phyloP scores from a whole-genome alignment of 2,888 invertebrate genomes.

The Anagyrus pseudococci region DNA sequence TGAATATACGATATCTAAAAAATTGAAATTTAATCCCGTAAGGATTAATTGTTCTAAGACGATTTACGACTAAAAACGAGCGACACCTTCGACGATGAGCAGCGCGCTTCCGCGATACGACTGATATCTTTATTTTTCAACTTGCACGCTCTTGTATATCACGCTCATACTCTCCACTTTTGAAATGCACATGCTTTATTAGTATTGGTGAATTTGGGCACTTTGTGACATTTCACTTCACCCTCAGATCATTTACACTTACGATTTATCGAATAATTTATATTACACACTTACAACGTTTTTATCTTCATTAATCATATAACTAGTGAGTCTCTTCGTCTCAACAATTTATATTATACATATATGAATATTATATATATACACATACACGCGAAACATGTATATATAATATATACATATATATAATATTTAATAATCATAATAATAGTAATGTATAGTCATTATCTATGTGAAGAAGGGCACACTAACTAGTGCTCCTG shows the following conservation, averaged over 20 bases:
- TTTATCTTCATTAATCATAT: conserved; percentile 39
- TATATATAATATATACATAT: conserved; percentile 43
- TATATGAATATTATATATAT: conserved; percentile 44
- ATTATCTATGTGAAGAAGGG: conserved; percentile 28
- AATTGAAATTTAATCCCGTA: too few species aligned
- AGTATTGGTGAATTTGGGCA: conserved; percentile 55
- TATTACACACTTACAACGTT: conserved; percentile 52
- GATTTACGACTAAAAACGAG: too few species aligned
- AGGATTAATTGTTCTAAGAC: too few species aligned
- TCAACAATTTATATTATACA: conserved; percentile 49
- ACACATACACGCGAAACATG: conserved; percentile 42
- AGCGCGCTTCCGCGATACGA: too few species aligned
- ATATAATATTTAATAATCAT: conserved; percentile 43
- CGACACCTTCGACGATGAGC: too few species aligned
- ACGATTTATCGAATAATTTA: conserved; percentile 52
- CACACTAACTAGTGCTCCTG: conserved; percentile 18
- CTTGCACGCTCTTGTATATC: conserved; percentile 6
- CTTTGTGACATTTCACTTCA: conserved; percentile 60
- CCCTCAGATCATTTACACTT: conserved; percentile 59
- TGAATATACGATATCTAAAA: too few species aligned
- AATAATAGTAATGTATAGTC: conserved; percentile 35
- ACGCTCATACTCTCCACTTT: conserved; percentile 19
- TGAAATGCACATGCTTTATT: conserved; percentile 50
- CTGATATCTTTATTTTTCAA: too few species aligned
- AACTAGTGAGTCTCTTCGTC: conserved; percentile 48